Base-by-base conservation (phyloP, 2,888 invertebrate species). In the Smittia sp. region DNA sequence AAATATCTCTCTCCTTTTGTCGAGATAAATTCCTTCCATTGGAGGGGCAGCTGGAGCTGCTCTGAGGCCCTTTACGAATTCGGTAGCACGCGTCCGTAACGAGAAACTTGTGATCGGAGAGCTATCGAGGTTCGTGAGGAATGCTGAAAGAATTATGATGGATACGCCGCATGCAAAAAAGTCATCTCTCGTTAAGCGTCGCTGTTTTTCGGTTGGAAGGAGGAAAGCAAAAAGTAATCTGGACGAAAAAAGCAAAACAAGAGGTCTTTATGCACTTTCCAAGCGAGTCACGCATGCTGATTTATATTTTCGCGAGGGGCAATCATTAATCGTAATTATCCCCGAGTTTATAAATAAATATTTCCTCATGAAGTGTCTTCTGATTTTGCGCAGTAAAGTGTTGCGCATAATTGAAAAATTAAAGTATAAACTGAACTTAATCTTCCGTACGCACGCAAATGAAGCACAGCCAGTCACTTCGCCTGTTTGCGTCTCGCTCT, bases 11-110 rank as follows among this genome's bases (percentile, higher is more conserved):
- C 52, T 69, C 22, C 54, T 52, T 69, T 41, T 41, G 18, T 41
- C 6, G 27, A 25, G 1, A 18, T 39, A 39, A 67, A 54, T 69
- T 27, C n/a, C n/a, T n/a, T n/a, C 22, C 13, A 52, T 27, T 22
- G 27, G 38, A n/a, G 18, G 22, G 39, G 52, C 39, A 72, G 62
- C 72, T 72, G 72, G 13, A 72, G 13, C 20, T 22, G 38, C 72
- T 72, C 38, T 18, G 9, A n/a, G 72, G 72, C 62, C 62, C 25
- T 72, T 72, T 24, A 13, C 58, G 54, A 72, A 72, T 72, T 72
- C 72, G 62, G 72, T 72, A 72, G 72, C 72, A 72, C 72, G 72
- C 72, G 72, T 72, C 22, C 38, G 39, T 62, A 62, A 39, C 62
- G 58, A 32, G 32, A 32, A 32, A 32, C 11, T 18, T 66, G 13